Evolutionary conservation across 37 sponge, comb jelly and placozoan species (phyloP).

Genomic region (Corticium candelabrum): DNA sequence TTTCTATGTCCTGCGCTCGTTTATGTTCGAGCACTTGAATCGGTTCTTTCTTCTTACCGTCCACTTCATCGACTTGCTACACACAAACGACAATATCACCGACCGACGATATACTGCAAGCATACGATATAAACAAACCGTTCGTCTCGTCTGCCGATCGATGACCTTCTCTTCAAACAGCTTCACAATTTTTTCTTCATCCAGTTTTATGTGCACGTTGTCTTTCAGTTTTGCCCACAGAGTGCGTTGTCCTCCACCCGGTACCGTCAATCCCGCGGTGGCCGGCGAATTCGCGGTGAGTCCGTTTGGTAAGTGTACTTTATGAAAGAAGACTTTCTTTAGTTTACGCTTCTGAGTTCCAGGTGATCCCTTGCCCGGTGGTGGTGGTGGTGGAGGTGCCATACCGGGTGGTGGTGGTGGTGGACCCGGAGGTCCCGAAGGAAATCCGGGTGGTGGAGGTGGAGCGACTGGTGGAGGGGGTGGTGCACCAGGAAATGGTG

Average conservation of each 20-base stretch:
- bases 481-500: constrained; percentile 22
- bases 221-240: constrained; percentile 59
- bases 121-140: no score
- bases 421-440: constrained; percentile 19
- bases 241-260: constrained; percentile 20
- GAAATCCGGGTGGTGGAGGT: constrained; percentile 9
- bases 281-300: constrained; percentile 13
- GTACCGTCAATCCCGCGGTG: constrained; percentile 8
- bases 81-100: no score
- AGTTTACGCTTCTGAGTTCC: constrained; percentile 3
- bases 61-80: background rate
- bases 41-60: constrained; percentile 40
- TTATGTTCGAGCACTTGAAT: constrained; percentile 72
- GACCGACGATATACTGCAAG: no score
- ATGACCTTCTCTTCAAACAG: constrained; percentile 43
- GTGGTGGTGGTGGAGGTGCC: constrained; percentile 21
- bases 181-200: constrained; percentile 25
- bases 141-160: background rate
- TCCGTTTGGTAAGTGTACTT: constrained; percentile 7
- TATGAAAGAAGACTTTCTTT: background rate
- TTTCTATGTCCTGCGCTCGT: constrained; percentile 65
- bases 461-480: constrained; percentile 20
- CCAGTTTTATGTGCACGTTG: constrained; percentile 37
- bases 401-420: constrained; percentile 15
- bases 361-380: constrained; percentile 22